These are phyloP conservation scores for Diadegma fenestrale DNA, from an alignment of 2,888 invertebrate genomes.

Conservation along the genomic window DNA sequence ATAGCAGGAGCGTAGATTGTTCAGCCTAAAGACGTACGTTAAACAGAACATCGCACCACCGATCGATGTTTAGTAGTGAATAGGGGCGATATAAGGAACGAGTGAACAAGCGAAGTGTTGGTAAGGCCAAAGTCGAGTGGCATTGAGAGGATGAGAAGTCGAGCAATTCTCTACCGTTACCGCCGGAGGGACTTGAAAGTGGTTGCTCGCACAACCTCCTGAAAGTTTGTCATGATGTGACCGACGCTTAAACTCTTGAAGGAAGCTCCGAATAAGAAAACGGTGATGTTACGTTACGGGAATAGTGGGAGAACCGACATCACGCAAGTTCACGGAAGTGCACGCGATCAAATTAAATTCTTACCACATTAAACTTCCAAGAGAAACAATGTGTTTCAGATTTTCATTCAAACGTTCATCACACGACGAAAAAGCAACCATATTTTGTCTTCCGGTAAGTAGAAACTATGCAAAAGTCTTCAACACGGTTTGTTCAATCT, in stretches of 20 bases:
- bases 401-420: background rate
- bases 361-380: constrained; percentile 33
- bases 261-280: constrained; percentile 43
- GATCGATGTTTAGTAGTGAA: constrained; percentile 23
- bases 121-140: constrained; percentile 49
- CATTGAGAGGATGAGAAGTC: constrained; percentile 40
- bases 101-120: constrained; percentile 20
- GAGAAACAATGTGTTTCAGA: background rate
- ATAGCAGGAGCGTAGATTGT: constrained; percentile 2
- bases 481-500: too few species aligned
- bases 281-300: constrained; percentile 27
- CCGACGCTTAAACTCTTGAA: constrained; percentile 60
- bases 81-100: constrained; percentile 27
- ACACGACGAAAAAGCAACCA: background rate
- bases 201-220: constrained; percentile 51
- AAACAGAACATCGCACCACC: constrained; percentile 40
- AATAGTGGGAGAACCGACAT: background rate
- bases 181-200: constrained; percentile 32
- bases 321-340: background rate
- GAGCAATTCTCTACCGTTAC: constrained; percentile 29
- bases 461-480: too few species aligned
- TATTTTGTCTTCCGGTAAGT: background rate
- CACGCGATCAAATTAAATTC: constrained; percentile 43
- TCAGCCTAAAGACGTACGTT: constrained; percentile 25
- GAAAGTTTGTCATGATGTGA: constrained; percentile 60